Base-by-base conservation (phyloP, 2,888 invertebrate genomes). In the Coenonympha arcania region DNA sequence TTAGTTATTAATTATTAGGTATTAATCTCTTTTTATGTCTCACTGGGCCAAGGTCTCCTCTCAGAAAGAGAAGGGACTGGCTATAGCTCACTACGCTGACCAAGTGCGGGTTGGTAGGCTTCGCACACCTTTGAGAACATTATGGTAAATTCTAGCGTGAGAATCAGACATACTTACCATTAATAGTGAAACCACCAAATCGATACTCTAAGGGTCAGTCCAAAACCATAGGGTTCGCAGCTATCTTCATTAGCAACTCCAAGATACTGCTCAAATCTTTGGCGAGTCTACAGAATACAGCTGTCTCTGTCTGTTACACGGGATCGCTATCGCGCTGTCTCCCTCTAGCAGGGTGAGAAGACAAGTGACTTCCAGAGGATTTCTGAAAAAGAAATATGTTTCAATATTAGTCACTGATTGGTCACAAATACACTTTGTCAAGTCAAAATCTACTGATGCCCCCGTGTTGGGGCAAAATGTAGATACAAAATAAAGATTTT, bases 171-270 rank as follows among this genome's bases (percentile, higher is more conserved):
- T 6, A 42, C 62, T 61, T 34, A 63, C 64, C 63, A 65, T 65
- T 50, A 65, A 63, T 56, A 37, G 50, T 41, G 50, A 46, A 45
- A 56, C 43, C 54, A 50, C 50, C 33, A 19, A 44, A 48, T 36
- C 34, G 47, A 50, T 39, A 51, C 42, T 20, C 40, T 46, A n/a
- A 39, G 42, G 47, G 60, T 64, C 64, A 63, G 53, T 59, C 60
- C 31, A 54, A 19, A 30, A 56, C 15, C 19, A 37, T 43, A 16
- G 54, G 37, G 26, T 43, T 48, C 26, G 42, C 50, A 34, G 34
- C 58, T 34, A 56, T 61, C 55, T 55, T 62, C 63, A 61, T 65
- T 59, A 59, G 61, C 57, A 50, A 41, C 24, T 52, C 49, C 42
- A 26, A 50, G 48, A 57, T 50, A 50, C 37, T 36, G 48, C 48